These are phyloP conservation scores for Dinomys branickii DNA, from an alignment of 2,113 vertebrate genomes.

Conservation along the genomic window DNA sequence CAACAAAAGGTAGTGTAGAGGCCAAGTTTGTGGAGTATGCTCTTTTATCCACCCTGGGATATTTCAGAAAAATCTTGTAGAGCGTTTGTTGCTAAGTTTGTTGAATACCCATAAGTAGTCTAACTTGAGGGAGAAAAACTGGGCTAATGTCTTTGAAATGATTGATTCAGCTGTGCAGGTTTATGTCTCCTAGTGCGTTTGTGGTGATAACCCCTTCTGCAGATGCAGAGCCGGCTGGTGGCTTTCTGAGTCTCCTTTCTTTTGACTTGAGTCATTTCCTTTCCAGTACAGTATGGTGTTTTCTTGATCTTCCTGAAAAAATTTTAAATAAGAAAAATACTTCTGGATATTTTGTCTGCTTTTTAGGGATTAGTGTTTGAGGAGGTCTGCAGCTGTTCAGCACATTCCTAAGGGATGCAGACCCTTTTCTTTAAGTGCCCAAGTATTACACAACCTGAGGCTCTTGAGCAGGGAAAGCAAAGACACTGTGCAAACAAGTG, in stretches of 20 bases:
- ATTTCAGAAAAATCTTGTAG: conserved; percentile 29
- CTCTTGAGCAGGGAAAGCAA: conserved; percentile 26
- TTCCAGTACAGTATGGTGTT: conserved; percentile 51
- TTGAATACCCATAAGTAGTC: neutral
- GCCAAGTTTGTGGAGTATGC: neutral
- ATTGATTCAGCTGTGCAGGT: neutral
- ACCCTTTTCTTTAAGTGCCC: conserved; percentile 65
- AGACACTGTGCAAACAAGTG: conserved; percentile 72
- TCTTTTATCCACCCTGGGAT: neutral
- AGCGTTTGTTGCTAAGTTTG: conserved; percentile 12
- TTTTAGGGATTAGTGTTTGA: conserved; percentile 77
- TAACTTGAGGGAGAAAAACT: conserved; percentile 48
- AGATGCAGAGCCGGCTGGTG: neutral
- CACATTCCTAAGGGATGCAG: conserved; percentile 70
- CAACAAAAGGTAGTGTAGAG: neutral
- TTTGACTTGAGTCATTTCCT: conserved; percentile 48
- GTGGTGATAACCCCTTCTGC: neutral
- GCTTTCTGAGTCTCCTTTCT: conserved; percentile 39
- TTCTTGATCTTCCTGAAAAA: conserved; percentile 74
- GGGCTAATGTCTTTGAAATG: conserved; percentile 22
- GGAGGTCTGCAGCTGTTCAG: conserved; percentile 74
- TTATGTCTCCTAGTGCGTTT: neutral
- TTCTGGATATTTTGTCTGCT: conserved; percentile 79
- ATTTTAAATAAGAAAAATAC: conserved; percentile 74
- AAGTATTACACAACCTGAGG: conserved; percentile 64